These are phyloP conservation scores for Holocentrus rufus DNA, from an alignment of 2,797 vertebrate species.

Conservation along the genomic window DNA sequence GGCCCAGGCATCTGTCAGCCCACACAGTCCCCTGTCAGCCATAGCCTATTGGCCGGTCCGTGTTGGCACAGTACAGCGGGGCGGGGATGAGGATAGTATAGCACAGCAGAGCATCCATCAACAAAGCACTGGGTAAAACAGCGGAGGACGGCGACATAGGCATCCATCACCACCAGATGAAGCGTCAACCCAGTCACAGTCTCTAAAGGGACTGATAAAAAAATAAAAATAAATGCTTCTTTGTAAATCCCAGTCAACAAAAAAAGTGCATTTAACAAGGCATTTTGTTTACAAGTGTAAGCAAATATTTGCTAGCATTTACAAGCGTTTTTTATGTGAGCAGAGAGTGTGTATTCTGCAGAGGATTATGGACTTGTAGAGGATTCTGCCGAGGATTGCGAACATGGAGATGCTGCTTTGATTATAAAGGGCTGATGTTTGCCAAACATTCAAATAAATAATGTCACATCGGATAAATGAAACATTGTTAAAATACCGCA, in stretches of 20 bases:
- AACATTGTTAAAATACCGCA: slow-evolving; percentile 46
- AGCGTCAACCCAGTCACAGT: slow-evolving; percentile 23
- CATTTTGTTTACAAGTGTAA: slow-evolving; percentile 39
- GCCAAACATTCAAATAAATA: slow-evolving; percentile 50
- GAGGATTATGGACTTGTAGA: slow-evolving; percentile 32
- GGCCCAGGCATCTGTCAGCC: slow-evolving; percentile 78
- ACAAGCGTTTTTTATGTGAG: slow-evolving; percentile 29
- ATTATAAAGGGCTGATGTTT: slow-evolving; percentile 31
- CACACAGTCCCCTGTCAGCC: slow-evolving; percentile 76
- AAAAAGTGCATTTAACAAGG: slow-evolving; percentile 28
- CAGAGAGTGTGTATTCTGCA: slow-evolving; percentile 13
- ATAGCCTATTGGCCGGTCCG: slow-evolving; percentile 68
- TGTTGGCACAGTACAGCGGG: slow-evolving; percentile 70
- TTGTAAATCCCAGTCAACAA: slow-evolving; percentile 14
- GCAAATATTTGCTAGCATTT: slow-evolving; percentile 24
- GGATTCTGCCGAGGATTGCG: slow-evolving; percentile 12
- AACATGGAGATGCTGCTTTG: slow-evolving; percentile 32
- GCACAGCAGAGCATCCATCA: slow-evolving; percentile 68
- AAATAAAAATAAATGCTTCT: slow-evolving; percentile 24
- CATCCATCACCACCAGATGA: slow-evolving; percentile 62
- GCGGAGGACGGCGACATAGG: slow-evolving; percentile 50
- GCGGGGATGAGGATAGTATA: slow-evolving; percentile 62
- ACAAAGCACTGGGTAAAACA: slow-evolving; percentile 62
- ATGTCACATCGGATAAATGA: slow-evolving; percentile 44
- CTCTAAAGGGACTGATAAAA: slow-evolving; percentile 43